These are phyloP conservation scores for Atta cephalotes DNA, from an alignment of 1,140 invertebrate genomes.

Conservation along the genomic window DNA sequence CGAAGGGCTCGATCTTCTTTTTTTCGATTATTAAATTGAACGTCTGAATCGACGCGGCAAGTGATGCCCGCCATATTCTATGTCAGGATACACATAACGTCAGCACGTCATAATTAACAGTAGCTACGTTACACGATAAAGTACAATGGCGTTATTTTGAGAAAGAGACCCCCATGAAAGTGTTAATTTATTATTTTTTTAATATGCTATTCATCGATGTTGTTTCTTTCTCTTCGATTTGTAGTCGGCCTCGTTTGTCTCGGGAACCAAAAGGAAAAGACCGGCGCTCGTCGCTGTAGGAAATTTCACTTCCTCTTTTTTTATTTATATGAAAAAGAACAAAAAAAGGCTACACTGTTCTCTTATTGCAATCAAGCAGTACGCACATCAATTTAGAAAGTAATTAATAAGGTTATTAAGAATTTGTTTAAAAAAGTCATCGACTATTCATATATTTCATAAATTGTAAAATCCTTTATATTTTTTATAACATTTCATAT, in stretches of 20 bases:
- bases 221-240: slow-evolving; percentile 26
- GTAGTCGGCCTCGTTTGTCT: slow-evolving; percentile 26
- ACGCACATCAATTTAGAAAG: not conserved
- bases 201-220: slow-evolving; percentile 64
- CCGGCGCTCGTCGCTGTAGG: slow-evolving; percentile 13
- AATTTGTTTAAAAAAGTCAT: not conserved
- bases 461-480: not conserved
- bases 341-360: not conserved
- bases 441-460: not conserved
- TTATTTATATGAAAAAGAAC: not conserved
- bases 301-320: slow-evolving; percentile 21
- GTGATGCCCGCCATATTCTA: slow-evolving; percentile 64
- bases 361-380: slow-evolving; percentile 2
- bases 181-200: slow-evolving; percentile 77
- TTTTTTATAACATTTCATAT: not conserved
- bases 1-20: slow-evolving; percentile 1
- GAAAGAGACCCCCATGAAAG: slow-evolving; percentile 54
- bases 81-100: slow-evolving; percentile 50
- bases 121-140: slow-evolving; percentile 67
- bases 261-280: slow-evolving; percentile 26
- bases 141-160: slow-evolving; percentile 73
- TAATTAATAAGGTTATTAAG: not conserved
- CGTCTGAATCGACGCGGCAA: slow-evolving; percentile 62
- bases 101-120: slow-evolving; percentile 75
- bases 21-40: slow-evolving; percentile 64